phyloP scores from a whole-genome alignment of 2,888 invertebrate species.

The Caenorhabditis zanzibari region DNA sequence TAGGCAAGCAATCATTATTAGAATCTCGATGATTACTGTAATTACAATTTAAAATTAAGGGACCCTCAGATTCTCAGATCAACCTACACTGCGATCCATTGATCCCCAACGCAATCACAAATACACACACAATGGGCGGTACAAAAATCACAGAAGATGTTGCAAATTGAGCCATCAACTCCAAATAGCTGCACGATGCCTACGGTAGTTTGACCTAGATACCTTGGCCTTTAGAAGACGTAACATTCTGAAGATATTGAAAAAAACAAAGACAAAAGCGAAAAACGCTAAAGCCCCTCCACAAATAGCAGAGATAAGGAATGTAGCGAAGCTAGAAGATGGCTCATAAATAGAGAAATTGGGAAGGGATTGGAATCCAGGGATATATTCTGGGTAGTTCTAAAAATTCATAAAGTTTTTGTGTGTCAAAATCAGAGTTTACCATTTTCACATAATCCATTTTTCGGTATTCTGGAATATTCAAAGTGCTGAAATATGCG shows the following conservation, averaged over 20 bases:
- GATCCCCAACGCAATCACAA: not conserved
- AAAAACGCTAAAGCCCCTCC: slow-evolving; percentile 5
- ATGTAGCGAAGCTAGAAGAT: not conserved
- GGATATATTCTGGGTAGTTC: slow-evolving; percentile 22
- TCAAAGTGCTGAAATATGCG: not conserved
- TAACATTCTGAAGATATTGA: slow-evolving; percentile 23
- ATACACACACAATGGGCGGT: slow-evolving; percentile 8
- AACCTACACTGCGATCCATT: slow-evolving; percentile 11
- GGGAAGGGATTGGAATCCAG: slow-evolving; percentile 16
- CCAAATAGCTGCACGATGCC: slow-evolving; percentile 4
- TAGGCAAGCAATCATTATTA: slow-evolving; percentile 3
- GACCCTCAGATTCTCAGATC: too few relatives aligned
- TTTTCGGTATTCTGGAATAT: not conserved
- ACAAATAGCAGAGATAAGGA: not conserved
- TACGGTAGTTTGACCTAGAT: not conserved
- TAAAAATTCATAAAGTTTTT: not conserved
- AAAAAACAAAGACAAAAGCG: not conserved
- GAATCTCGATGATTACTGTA: slow-evolving; percentile 15
- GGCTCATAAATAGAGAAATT: slow-evolving; percentile 19
- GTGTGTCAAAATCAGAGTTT: too few relatives aligned
- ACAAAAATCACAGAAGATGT: slow-evolving; percentile 24
- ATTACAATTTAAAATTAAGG: too few relatives aligned
- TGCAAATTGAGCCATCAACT: slow-evolving; percentile 27
- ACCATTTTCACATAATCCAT: slow-evolving; percentile 9
- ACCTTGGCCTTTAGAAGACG: not conserved